Evolutionary conservation across 2,888 invertebrate genomes (phyloP).

Genomic region (Mesorhabditis belari): DNA sequence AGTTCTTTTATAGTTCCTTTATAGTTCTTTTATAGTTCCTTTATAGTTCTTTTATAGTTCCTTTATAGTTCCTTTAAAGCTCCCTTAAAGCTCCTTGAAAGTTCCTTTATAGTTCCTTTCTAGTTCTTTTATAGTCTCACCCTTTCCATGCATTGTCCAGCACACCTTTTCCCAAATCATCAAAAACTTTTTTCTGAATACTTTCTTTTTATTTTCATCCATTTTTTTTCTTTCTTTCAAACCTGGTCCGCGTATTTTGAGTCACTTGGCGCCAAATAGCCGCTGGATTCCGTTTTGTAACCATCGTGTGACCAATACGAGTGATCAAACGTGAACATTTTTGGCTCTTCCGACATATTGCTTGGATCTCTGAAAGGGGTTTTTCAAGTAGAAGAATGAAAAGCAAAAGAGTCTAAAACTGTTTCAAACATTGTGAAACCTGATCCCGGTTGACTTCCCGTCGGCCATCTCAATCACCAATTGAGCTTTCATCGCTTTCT

Average conservation of each 20-base stretch:
- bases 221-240: conserved; percentile 1
- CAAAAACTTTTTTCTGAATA: conserved; percentile 58
- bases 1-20: no score
- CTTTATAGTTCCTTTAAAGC: no score
- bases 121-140: no score
- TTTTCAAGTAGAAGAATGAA: neutral
- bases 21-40: no score
- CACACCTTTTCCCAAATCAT: conserved; percentile 60
- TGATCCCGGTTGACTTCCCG: conserved; percentile 54
- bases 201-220: neutral
- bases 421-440: conserved; percentile 16
- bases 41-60: no score
- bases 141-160: conserved; percentile 59
- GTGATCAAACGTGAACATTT: conserved; percentile 60
- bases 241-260: conserved; percentile 60
- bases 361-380: conserved; percentile 54
- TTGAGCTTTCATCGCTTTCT: conserved; percentile 57
- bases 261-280: conserved; percentile 55
- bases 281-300: conserved; percentile 55
- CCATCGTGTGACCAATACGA: conserved; percentile 63
- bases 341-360: conserved; percentile 53
- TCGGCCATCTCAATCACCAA: conserved; percentile 56
- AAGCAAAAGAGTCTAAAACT: neutral
- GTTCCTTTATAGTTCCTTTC: no score
- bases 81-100: no score